A percentile compares a stretch with the other conserved stretches of the same genome.
Conservation (phyloP, 1,140 invertebrate species). For the Leptoteleia sp. region DNA sequence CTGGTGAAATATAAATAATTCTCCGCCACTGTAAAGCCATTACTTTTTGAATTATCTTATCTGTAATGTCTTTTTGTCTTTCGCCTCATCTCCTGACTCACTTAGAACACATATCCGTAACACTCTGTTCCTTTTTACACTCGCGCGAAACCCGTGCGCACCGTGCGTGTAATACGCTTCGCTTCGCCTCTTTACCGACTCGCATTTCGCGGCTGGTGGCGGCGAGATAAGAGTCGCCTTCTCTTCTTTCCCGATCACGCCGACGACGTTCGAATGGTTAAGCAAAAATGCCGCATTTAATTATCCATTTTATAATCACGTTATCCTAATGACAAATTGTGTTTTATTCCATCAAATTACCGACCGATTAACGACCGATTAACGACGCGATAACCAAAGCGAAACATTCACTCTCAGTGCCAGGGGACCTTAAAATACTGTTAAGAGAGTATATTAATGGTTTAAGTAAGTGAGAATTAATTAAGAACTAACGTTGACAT, state of each 20-base stretch:
- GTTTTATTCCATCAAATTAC: slow-evolving; percentile 37
- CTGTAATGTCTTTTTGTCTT: slow-evolving; percentile 32
- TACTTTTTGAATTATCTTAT: slow-evolving; percentile 60
- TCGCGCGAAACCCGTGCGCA: slow-evolving; percentile 55
- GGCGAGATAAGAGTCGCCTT: slow-evolving; percentile 58
- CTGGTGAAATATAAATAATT: slow-evolving; percentile 43
- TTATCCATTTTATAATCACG: slow-evolving; percentile 40
- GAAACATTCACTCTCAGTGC: too few relatives aligned
- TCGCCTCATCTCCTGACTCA: slow-evolving; percentile 3
- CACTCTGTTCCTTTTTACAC: slow-evolving; percentile 48
- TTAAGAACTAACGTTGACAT: too few relatives aligned
- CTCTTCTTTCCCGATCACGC: slow-evolving; percentile 35
- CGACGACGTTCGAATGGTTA: slow-evolving; percentile 35
- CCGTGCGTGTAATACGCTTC: slow-evolving; percentile 67
- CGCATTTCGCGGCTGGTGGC: slow-evolving; percentile 66
- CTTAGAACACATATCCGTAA: slow-evolving; percentile 26
- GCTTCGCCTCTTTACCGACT: slow-evolving; percentile 62
- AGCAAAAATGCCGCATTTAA: slow-evolving; percentile 53
- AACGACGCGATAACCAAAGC: too few relatives aligned
- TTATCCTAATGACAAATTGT: slow-evolving; percentile 55
- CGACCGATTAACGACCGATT: slow-evolving; percentile 1
- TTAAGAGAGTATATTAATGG: too few relatives aligned
- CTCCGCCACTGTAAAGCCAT: slow-evolving; percentile 22
- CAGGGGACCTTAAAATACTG: too few relatives aligned
- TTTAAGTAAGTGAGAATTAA: too few relatives aligned